These are phyloP conservation scores for Pseudomyrmex gracilis DNA, from an alignment of 1,140 invertebrate genomes.

Conservation along the genomic window DNA sequence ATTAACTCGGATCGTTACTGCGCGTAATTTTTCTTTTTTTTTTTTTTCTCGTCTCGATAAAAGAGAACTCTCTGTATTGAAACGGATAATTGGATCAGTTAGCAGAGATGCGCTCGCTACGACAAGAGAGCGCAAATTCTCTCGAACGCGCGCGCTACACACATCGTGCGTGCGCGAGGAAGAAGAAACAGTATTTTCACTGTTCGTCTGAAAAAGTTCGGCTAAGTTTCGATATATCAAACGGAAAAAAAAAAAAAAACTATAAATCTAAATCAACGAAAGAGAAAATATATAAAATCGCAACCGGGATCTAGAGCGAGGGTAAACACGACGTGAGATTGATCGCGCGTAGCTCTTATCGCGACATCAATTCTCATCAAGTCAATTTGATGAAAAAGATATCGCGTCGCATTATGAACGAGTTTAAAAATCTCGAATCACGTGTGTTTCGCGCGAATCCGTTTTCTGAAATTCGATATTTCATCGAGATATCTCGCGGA, in stretches of 20 bases:
- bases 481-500: no score
- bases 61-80: conserved; percentile 21
- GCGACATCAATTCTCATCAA: conserved; percentile 25
- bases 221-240: background rate
- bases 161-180: background rate
- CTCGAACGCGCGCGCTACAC: background rate
- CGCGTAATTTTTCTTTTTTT: background rate
- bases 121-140: no score
- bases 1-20: background rate
- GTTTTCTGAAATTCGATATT: no score
- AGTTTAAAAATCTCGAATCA: no score
- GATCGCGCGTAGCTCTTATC: conserved; percentile 5
- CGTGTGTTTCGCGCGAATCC: no score
- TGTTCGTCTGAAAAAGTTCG: background rate
- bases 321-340: conserved; percentile 15
- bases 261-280: background rate
- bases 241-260: background rate
- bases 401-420: background rate
- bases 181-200: conserved; percentile 3
- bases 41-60: background rate
- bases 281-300: background rate
- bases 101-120: background rate
- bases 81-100: conserved; percentile 24
- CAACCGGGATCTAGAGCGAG: conserved; percentile 9
- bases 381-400: conserved; percentile 3